Evolutionary conservation across 2,797 vertebrate genomes (phyloP).

Genomic region (Streptopelia turtur): DNA sequence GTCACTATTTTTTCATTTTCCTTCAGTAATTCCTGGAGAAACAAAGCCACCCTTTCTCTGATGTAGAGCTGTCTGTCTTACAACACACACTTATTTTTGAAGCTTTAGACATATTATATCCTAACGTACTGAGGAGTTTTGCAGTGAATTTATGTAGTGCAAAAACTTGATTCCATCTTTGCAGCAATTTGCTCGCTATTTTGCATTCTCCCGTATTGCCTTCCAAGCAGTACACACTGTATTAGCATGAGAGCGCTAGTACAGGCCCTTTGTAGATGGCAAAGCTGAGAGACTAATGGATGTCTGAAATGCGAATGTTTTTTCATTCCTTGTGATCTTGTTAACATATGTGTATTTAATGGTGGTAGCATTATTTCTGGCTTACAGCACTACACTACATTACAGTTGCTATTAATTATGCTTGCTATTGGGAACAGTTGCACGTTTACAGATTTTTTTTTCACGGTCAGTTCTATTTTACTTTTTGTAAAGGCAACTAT

Average conservation of each 20-base stretch:
- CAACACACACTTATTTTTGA: not conserved
- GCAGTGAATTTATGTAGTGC: slow-evolving; percentile 38
- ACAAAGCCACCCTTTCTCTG: not conserved
- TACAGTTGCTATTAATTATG: slow-evolving; percentile 56
- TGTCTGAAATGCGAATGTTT: slow-evolving; percentile 26
- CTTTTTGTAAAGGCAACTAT: not conserved
- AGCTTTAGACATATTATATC: not conserved
- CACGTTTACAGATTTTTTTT: not conserved
- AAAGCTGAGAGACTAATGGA: slow-evolving; percentile 59
- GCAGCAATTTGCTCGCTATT: not conserved
- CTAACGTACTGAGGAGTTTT: not conserved
- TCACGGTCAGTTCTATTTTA: not conserved
- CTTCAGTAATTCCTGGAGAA: not conserved
- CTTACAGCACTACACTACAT: slow-evolving; percentile 46
- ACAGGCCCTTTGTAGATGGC: slow-evolving; percentile 24
- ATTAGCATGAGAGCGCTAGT: slow-evolving; percentile 31
- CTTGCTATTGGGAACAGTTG: not conserved
- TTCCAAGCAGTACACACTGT: not conserved
- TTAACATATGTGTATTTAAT: slow-evolving; percentile 60
- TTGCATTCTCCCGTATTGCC: not conserved
- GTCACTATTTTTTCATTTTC: not conserved
- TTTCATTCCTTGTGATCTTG: slow-evolving; percentile 63
- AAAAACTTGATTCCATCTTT: slow-evolving; percentile 2
- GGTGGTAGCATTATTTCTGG: slow-evolving; percentile 36
- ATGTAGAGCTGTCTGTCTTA: not conserved